Evolutionary conservation across 2,797 vertebrate genomes (phyloP), one percentile per base, ranked within the genome.

Genomic region (Bradypodion pumilum): DNA sequence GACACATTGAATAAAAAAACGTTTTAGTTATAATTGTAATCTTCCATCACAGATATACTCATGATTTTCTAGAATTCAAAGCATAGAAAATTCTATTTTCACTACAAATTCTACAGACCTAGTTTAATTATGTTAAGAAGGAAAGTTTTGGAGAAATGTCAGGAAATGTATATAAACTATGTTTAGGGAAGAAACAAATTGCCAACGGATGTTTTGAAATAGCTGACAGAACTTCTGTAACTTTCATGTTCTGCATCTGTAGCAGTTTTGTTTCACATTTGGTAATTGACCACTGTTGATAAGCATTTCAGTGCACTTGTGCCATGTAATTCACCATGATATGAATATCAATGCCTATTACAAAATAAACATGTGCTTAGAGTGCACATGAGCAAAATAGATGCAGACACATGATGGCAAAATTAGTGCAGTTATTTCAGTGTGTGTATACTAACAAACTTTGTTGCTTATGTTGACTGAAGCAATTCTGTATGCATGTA

Each of bases 111-210:
- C 52, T 16, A 46, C 46, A 63, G 40, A 56, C 68, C 35, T 27
- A 70, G 68, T 8, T 42, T 70, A n/a, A 1, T 37, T 68, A 70
- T 42, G 66, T 70, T 35, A 42, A 42, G n/a, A 37, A 77, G 46
- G 29, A 68, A 77, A 83, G 46, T 37, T 69, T 37, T 37, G 65
- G 46, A 40, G 69, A 80, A 80, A 44, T 82, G 63, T 65, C n/a
- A 82, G 59, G 29, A 63, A 82, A 4, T 32, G 46, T 65, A 21
- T 7, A n/a, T n/a, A 44, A 65, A 32, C 19, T 73, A 40, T 56
- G 65, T 73, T 78, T 74, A 74, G n/a, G 25, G 25, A 42, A 35
- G 59, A 4, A 72, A 72, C 40, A 37, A 35, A 62, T 83, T 7
- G 7, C 37, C 9, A 37, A 42, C 21, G 16, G 19, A 40, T 49